phyloP scores from a whole-genome alignment of 2,797 vertebrate genomes.

The Argyrosomus regius region DNA sequence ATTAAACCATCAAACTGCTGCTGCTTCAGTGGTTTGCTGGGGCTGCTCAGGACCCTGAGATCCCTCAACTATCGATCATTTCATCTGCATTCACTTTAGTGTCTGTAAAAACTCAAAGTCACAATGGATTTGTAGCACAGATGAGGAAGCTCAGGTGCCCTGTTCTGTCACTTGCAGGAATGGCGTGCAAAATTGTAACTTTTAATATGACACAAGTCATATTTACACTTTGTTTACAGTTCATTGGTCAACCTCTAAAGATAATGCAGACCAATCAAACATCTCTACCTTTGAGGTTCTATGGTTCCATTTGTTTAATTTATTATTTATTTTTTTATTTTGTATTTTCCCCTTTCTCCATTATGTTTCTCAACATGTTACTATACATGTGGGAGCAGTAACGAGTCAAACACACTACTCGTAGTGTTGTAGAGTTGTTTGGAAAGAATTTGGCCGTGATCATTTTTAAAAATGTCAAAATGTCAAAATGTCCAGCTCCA shows the following conservation, averaged over 20 bases:
- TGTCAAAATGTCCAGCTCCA: neutral
- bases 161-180: neutral
- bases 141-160: neutral
- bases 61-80: neutral
- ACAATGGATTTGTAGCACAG: neutral
- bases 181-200: too few relatives aligned
- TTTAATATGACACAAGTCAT: neutral
- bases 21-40: neutral
- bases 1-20: neutral
- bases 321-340: neutral
- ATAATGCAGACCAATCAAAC: neutral
- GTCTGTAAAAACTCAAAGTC: slow-evolving; percentile 3
- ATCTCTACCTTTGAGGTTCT: neutral
- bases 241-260: neutral
- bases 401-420: neutral
- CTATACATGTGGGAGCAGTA: neutral
- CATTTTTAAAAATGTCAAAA: neutral
- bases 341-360: neutral
- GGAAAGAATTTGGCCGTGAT: neutral
- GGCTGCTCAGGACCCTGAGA: neutral
- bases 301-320: neutral
- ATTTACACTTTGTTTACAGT: neutral
- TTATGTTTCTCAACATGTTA: neutral
- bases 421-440: neutral
- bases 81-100: neutral